Evolutionary conservation across 2,113 vertebrate species (phyloP).

Genomic region (Baryphthengus martii): DNA sequence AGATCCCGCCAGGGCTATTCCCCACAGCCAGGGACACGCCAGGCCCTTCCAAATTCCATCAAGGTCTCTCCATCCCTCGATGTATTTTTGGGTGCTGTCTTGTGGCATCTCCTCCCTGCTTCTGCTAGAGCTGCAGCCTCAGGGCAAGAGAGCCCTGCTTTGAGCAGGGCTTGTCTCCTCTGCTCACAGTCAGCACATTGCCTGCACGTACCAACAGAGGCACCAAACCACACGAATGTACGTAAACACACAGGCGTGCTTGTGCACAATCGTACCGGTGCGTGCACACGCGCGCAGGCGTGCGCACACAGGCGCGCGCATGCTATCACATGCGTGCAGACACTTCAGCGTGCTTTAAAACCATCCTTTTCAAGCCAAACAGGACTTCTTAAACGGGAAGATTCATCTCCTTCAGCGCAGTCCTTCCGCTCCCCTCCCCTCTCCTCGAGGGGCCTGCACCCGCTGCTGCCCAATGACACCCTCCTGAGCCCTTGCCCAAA

Average conservation of each 20-base stretch:
- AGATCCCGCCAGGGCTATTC: not conserved
- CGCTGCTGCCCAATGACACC: not conserved
- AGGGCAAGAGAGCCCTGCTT: not conserved
- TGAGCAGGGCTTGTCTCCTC: not conserved
- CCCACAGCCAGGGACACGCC: not conserved
- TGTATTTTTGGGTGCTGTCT: not conserved
- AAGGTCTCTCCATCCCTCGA: rapidly evolving
- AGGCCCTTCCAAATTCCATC: not conserved
- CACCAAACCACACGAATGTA: rapidly evolving
- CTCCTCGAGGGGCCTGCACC: not conserved
- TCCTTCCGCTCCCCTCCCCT: rapidly evolving
- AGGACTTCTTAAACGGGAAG: not conserved
- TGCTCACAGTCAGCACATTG: rapidly evolving
- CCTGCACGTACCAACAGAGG: rapidly evolving
- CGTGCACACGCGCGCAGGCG: not conserved
- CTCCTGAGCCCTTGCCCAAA: not conserved
- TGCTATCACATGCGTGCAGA: not conserved
- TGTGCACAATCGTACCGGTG: too few species aligned
- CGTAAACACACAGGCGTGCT: rapidly evolving
- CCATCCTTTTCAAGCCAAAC: not conserved
- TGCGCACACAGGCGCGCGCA: too few species aligned
- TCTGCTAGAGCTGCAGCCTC: not conserved
- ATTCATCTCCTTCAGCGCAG: not conserved
- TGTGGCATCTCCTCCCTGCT: not conserved
- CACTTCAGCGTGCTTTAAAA: not conserved